Evolutionary conservation across 2,888 invertebrate species (phyloP), one percentile per base, ranked within the genome.

Genomic region (Hirtodrosophila histrioides): DNA sequence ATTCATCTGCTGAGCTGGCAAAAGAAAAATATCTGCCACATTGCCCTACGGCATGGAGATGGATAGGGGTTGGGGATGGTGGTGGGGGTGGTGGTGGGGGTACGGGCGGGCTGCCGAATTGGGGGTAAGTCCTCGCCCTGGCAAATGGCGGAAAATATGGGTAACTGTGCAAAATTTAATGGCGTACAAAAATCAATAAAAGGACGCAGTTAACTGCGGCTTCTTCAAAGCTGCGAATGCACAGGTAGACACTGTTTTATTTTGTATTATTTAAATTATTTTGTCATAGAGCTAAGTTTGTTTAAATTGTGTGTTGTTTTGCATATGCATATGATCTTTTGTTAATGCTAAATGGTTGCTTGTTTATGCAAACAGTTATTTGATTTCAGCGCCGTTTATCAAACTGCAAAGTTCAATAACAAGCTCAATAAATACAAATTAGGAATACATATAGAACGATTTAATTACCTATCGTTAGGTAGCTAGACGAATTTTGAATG

Each of bases 131-230:
- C 41, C 23, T 66, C 29, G 58, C 45, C 40, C 50, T 69, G 65
- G 65, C 81, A 77, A 88, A 88, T 88, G 84, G 88, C 78, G 84
- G 88, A 77, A 86, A 88, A 86, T 86, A 78, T 88, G 86, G 86
- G 86, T 86, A 88, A 86, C 89, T 86, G 89, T 88, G 86, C 86
- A 70, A 88, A 88, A 86, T 85, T 85, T 88, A 86, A 88, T 88
- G 88, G 88, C 88, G 83, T 67, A 82, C 79, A 61, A 88, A 87
- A 88, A 85, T 85, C 84, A 87, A 85, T 85, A 85, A 88, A 81
- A 69, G 63, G 64, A 78, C 72, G 55, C 77, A 49, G 58, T 69
- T 77, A 73, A 63, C 45, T 4, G 40, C 49, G 57, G 37, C 55
- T 24, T 55, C 64, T 53, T 44, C 56, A 58, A 56, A 55, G 31